Conservation (phyloP, 2,888 invertebrate species). For the Microdon myrmicae region DNA sequence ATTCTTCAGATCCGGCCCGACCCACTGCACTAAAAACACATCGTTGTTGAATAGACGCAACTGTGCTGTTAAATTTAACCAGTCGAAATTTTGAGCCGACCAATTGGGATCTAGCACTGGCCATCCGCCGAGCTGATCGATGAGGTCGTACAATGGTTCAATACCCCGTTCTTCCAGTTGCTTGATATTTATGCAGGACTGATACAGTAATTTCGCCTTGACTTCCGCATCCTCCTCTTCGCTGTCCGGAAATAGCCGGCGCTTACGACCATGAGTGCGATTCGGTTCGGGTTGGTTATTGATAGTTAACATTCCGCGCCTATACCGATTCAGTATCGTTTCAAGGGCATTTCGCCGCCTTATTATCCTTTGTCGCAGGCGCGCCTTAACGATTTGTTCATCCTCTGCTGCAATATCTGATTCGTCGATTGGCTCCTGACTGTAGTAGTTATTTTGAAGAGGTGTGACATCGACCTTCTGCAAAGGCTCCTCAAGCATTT, state of each 20-base stretch:
- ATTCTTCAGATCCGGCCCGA: conserved; percentile 93
- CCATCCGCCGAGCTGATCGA: conserved; percentile 87
- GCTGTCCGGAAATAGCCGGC: background rate
- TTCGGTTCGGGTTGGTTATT: too few relatives aligned
- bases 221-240: conserved; percentile 71
- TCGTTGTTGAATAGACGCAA: conserved; percentile 85
- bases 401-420: conserved; percentile 51
- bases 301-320: conserved; percentile 55
- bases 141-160: conserved; percentile 75
- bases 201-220: conserved; percentile 86
- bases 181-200: conserved; percentile 86
- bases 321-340: conserved; percentile 59
- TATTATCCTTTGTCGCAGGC: conserved; percentile 58
- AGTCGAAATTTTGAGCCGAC: conserved; percentile 75
- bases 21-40: conserved; percentile 86
- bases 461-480: conserved; percentile 35
- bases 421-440: conserved; percentile 48
- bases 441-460: conserved; percentile 54
- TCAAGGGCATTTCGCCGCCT: conserved; percentile 56
- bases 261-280: background rate
- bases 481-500: conserved; percentile 71
- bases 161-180: conserved; percentile 77
- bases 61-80: conserved; percentile 79
- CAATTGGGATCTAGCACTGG: conserved; percentile 78
- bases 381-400: conserved; percentile 52